Percentiles rank a stretch among this genome's conserved stretches.
phyloP scores from a whole-genome alignment of 1,140 invertebrate genomes.

The Zaprionus inermis region DNA sequence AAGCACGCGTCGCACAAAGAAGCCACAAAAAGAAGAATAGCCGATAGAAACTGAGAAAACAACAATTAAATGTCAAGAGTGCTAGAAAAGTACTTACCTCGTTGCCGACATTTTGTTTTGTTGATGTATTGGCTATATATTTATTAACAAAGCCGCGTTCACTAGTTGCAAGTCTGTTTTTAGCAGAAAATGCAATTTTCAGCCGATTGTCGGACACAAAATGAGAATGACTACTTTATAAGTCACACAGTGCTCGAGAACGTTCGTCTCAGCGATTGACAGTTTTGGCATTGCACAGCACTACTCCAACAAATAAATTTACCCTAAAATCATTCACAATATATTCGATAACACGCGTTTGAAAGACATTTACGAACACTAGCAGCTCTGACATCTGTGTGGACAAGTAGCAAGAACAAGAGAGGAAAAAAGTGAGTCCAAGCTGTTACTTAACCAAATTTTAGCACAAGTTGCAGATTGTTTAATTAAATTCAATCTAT shows the following conservation, averaged over 20 bases:
- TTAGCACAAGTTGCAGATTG: slow-evolving; percentile 46
- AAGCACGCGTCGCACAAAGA: slow-evolving; percentile 76
- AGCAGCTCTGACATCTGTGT: slow-evolving; percentile 37
- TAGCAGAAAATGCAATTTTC: slow-evolving; percentile 61
- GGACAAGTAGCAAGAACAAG: slow-evolving; percentile 65
- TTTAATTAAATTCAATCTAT: slow-evolving; percentile 35
- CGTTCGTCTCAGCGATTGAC: slow-evolving; percentile 25
- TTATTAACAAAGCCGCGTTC: slow-evolving; percentile 39
- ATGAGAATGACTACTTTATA: slow-evolving; percentile 45
- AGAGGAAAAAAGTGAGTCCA: slow-evolving; percentile 59
- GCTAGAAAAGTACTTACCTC: slow-evolving; percentile 54
- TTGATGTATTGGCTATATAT: slow-evolving; percentile 38
- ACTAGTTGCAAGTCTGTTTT: slow-evolving; percentile 48
- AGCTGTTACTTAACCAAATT: slow-evolving; percentile 79
- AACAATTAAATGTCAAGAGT: background rate
- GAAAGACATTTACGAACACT: slow-evolving; percentile 19
- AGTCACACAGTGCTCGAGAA: slow-evolving; percentile 42
- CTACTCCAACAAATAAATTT: background rate
- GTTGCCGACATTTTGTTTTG: slow-evolving; percentile 64
- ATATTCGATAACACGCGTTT: slow-evolving; percentile 20
- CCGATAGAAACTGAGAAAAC: background rate
- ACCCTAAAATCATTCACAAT: background rate
- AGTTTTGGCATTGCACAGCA: slow-evolving; percentile 30
- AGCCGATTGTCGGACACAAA: slow-evolving; percentile 48
- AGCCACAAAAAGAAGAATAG: slow-evolving; percentile 70